Evolutionary conservation across 1,140 invertebrate genomes (phyloP).

Genomic region (Vanessa atalanta): DNA sequence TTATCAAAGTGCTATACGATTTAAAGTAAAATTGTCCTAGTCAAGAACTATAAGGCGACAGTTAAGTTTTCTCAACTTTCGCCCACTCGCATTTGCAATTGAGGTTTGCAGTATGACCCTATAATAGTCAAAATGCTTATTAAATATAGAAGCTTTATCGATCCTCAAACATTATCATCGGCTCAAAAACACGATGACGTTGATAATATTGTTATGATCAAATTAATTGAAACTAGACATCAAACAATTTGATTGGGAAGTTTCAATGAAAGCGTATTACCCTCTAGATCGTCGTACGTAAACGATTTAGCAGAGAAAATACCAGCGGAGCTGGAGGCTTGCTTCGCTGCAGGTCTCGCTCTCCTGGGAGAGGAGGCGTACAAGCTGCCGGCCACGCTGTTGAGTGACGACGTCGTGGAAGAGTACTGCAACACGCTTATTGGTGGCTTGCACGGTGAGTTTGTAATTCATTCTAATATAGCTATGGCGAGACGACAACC

Average conservation of each 20-base stretch:
- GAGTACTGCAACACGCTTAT: conserved; percentile 53
- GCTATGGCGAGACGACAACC: not conserved
- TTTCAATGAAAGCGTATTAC: not conserved
- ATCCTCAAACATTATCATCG: too few species aligned
- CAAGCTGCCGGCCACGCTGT: conserved; percentile 49
- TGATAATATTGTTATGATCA: too few species aligned
- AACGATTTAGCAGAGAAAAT: conserved; percentile 46
- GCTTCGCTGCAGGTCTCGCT: conserved; percentile 46
- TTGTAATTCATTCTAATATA: not conserved
- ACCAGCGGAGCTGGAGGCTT: conserved; percentile 54
- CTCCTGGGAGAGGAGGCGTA: conserved; percentile 42
- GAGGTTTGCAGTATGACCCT: too few species aligned
- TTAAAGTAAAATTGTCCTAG: too few species aligned
- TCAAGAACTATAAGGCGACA: too few species aligned
- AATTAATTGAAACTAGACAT: too few species aligned
- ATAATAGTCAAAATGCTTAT: too few species aligned
- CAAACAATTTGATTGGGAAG: not conserved
- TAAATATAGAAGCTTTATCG: too few species aligned
- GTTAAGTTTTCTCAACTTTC: too few species aligned
- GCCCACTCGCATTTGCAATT: too few species aligned
- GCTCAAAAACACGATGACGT: too few species aligned
- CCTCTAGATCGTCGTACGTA: conserved; percentile 44
- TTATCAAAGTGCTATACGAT: too few species aligned
- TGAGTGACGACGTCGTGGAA: conserved; percentile 41
- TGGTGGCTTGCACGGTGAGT: conserved; percentile 54